Evolutionary conservation across 2,797 vertebrate genomes (phyloP), one percentile per base, ranked within the genome.

Genomic region (Linurgus olivaceus): DNA sequence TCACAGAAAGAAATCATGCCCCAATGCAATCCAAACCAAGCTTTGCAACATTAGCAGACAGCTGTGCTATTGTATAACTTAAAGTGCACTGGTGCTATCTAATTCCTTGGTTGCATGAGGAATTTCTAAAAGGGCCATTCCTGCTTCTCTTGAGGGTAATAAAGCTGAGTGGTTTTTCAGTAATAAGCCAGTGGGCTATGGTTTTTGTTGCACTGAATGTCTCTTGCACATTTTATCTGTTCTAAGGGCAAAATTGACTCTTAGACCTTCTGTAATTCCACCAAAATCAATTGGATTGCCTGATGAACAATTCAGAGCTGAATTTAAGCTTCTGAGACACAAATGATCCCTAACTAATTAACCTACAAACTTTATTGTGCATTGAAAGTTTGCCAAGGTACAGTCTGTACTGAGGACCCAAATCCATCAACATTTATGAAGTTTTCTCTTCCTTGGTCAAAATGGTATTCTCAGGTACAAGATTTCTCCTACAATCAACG

Each of bases 321-420:
- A 93, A 92, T 95, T 94, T 80, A 91, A 87, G 38, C 92, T 84
- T 96, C 68, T 89, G 94, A 96, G 96, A 90, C 65, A 67, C 9
- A 87, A 91, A 25, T 28, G 84, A 87, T 96, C 92, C 93, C 95
- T 80, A 62, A 96, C 59, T 94, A 97, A 97, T 96, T 96, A 96
- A 95, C 95, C 93, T 93, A 95, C 50, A 97, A 97, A 91, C 35
- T 77, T 87, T 86, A 44, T 23, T 71, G 23, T 62, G 25, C 52
- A 45, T 48, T 86, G 81, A 78, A 18, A 83, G 12, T 88, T 87
- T 95, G 68, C 81, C 61, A 89, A 86, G 63, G 5, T 70, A 58
- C 18, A 48, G 20, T 63, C 25, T 78, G 29, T 33, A 44, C 4
- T 24, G 63, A 79, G 78, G 38, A 89, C 33, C 16, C 31, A 90